These are phyloP conservation scores for Prochilodus magdalenae DNA, from an alignment of 2,113 vertebrate genomes.

Conservation along the genomic window DNA sequence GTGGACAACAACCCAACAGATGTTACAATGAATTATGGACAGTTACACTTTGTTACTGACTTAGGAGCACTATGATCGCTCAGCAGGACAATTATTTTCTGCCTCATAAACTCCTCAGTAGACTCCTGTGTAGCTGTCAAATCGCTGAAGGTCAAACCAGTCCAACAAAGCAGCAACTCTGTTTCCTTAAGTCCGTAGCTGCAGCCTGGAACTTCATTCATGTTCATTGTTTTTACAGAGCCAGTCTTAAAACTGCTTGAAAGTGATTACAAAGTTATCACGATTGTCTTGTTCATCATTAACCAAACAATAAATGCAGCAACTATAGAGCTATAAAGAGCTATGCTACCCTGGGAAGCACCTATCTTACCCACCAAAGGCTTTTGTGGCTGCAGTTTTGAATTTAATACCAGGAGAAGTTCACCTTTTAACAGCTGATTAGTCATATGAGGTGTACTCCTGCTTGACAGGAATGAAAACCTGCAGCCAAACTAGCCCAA, in stretches of 20 bases:
- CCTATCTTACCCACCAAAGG: too few relatives aligned
- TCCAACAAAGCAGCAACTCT: slow-evolving; percentile 67
- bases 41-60: slow-evolving; percentile 70
- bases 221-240: slow-evolving; percentile 68
- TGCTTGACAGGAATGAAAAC: too few relatives aligned
- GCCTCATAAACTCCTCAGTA: slow-evolving; percentile 72
- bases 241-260: slow-evolving; percentile 55
- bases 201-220: slow-evolving; percentile 73
- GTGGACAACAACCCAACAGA: slow-evolving; percentile 70
- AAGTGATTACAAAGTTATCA: neutral
- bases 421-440: too few relatives aligned
- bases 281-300: slow-evolving; percentile 4
- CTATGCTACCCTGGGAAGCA: too few relatives aligned
- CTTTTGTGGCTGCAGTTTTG: too few relatives aligned
- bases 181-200: slow-evolving; percentile 63
- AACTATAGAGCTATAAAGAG: too few relatives aligned
- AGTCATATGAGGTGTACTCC: too few relatives aligned
- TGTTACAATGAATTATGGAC: slow-evolving; percentile 68
- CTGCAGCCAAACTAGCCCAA: too few relatives aligned
- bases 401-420: too few relatives aligned
- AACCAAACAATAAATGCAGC: neutral
- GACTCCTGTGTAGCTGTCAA: slow-evolving; percentile 72
- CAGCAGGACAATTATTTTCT: slow-evolving; percentile 74
- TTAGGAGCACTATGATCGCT: slow-evolving; percentile 58
- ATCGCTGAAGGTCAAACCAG: slow-evolving; percentile 67